These are phyloP conservation scores for Chaitophorus viminalis DNA, from an alignment of 2,888 invertebrate genomes.

Conservation along the genomic window DNA sequence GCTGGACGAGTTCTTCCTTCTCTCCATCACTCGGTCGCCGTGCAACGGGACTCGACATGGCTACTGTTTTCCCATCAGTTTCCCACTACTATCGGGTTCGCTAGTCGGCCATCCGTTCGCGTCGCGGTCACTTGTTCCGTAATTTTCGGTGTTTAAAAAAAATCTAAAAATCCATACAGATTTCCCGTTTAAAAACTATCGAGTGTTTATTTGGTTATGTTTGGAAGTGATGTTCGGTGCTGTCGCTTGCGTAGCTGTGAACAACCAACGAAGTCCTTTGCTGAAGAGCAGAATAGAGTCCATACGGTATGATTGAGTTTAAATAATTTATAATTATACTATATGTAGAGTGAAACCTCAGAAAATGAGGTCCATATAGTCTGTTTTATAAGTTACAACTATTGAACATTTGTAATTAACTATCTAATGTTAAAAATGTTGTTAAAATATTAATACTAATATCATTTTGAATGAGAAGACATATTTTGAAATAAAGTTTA, in stretches of 20 bases:
- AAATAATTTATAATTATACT: not conserved
- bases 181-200: not conserved
- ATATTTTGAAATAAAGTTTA: too few species aligned
- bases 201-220: conserved; percentile 9
- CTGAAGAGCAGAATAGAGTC: not conserved
- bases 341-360: not conserved
- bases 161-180: not conserved
- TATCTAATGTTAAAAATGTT: too few species aligned
- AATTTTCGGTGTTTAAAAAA: conserved; percentile 3
- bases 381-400: too few species aligned
- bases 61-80: conserved; percentile 58
- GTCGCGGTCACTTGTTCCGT: conserved; percentile 47
- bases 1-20: conserved; percentile 52
- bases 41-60: conserved; percentile 52
- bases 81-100: conserved; percentile 32
- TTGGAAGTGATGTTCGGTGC: conserved; percentile 51
- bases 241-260: conserved; percentile 48
- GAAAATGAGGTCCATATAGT: not conserved
- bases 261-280: conserved; percentile 33
- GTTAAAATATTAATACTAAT: too few species aligned
- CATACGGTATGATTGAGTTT: not conserved
- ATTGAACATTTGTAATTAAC: too few species aligned
- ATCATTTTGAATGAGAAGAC: too few species aligned
- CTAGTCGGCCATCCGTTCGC: conserved; percentile 50
- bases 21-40: conserved; percentile 25